These are phyloP conservation scores for Hippoglossus stenolepis DNA, from an alignment of 2,113 vertebrate genomes.

Conservation along the genomic window DNA sequence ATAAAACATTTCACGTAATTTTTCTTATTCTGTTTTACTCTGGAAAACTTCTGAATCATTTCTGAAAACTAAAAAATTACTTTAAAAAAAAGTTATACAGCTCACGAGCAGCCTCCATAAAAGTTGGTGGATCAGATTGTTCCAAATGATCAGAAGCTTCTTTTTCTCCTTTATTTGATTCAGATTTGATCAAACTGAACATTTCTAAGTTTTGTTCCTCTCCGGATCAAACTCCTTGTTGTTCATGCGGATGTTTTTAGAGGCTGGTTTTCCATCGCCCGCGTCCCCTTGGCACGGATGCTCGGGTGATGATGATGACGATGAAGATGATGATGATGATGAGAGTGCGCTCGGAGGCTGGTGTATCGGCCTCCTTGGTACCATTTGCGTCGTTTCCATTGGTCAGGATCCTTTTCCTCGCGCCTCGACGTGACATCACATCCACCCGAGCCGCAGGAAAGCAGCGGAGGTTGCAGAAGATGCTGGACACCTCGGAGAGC, in stretches of 20 bases:
- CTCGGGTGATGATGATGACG: background rate
- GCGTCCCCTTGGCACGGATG: conserved; percentile 49
- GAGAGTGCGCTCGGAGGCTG: conserved; percentile 50
- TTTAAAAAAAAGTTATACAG: too few species aligned
- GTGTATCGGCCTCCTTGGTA: conserved; percentile 45
- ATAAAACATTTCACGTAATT: too few species aligned
- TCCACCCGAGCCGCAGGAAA: conserved; percentile 73
- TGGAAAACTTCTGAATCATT: too few species aligned
- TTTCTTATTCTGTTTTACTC: too few species aligned
- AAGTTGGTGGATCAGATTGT: background rate
- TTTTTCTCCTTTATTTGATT: background rate
- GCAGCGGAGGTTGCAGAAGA: conserved; percentile 71
- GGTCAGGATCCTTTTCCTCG: conserved; percentile 69
- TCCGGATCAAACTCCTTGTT: background rate
- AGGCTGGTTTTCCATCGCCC: conserved; percentile 20
- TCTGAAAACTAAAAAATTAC: too few species aligned
- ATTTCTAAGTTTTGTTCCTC: background rate
- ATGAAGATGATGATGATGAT: conserved; percentile 21
- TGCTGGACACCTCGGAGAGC: conserved; percentile 76
- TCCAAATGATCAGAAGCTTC: background rate
- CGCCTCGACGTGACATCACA: conserved; percentile 82
- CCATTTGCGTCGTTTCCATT: conserved; percentile 68
- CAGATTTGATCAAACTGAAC: background rate
- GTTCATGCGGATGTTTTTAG: conserved; percentile 8
- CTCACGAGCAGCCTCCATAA: background rate